phyloP scores from a whole-genome alignment of 2,113 vertebrate genomes.

The Salvelinus fontinalis region DNA sequence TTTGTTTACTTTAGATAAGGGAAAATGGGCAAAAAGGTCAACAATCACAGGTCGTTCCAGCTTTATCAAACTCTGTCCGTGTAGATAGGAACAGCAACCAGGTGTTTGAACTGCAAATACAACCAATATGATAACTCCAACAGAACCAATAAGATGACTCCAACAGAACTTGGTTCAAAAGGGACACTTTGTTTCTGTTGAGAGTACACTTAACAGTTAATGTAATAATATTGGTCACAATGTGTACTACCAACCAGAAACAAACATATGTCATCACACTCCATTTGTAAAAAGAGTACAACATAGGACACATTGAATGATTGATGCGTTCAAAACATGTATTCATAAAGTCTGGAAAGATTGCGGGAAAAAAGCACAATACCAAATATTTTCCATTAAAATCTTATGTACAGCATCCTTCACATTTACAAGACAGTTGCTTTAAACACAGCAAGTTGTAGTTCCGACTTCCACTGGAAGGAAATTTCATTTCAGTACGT shows the following conservation, averaged over 20 bases:
- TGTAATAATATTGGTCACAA: neutral
- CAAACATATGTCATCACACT: neutral
- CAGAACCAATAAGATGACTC: neutral
- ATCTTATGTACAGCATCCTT: slow-evolving; percentile 1
- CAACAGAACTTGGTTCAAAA: neutral
- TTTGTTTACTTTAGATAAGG: slow-evolving; percentile 16
- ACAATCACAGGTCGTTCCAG: neutral
- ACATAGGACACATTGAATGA: neutral
- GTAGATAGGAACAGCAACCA: neutral
- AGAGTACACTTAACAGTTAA: neutral
- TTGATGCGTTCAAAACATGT: neutral
- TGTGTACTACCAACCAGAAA: neutral
- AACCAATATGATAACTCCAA: too few species aligned
- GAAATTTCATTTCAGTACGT: neutral
- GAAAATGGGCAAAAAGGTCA: neutral
- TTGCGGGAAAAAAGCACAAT: neutral
- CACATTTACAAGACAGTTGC: slow-evolving; percentile 8
- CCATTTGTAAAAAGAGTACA: neutral
- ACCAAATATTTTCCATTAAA: neutral
- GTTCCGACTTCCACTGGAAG: slow-evolving; percentile 13
- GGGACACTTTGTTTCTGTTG: neutral
- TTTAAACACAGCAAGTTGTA: neutral
- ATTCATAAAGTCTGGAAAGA: slow-evolving; percentile 1
- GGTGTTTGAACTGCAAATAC: neutral
- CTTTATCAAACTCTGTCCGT: slow-evolving; percentile 1